Percentiles rank a stretch among this genome's conserved stretches.
Evolutionary conservation across 2,888 invertebrate species (phyloP).

Genomic region (Perizoma affinitatum): DNA sequence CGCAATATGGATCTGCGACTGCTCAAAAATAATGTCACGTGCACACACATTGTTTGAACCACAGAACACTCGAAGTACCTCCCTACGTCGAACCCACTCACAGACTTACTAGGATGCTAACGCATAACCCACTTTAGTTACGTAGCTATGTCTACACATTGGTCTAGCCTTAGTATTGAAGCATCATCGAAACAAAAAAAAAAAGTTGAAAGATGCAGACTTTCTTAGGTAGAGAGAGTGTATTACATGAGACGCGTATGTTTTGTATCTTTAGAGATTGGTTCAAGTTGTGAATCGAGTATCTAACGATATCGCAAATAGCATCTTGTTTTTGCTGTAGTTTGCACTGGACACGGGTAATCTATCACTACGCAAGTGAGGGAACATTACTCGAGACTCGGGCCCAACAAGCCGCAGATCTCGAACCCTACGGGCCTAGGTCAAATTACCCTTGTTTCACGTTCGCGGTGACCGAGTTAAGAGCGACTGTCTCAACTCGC

Average conservation of each 20-base stretch:
- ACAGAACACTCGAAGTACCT: too few relatives aligned
- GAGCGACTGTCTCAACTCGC: conserved; percentile 20
- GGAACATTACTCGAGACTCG: conserved; percentile 47
- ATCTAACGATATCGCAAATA: conserved; percentile 33
- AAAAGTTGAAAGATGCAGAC: not conserved
- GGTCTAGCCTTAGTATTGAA: not conserved
- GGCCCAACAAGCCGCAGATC: conserved; percentile 43
- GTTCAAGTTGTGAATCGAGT: conserved; percentile 19
- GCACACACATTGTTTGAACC: not conserved
- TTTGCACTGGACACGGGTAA: conserved; percentile 56
- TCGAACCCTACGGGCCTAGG: conserved; percentile 42
- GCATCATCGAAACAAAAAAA: not conserved
- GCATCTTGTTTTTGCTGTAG: conserved; percentile 49
- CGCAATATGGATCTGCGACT: conserved; percentile 52
- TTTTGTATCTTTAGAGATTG: conserved; percentile 11
- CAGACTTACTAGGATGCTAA: conserved; percentile 8
- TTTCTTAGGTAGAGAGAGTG: too few relatives aligned
- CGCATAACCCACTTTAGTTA: conserved; percentile 6
- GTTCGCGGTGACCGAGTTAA: conserved; percentile 25
- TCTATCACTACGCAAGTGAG: conserved; percentile 60
- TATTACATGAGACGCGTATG: not conserved
- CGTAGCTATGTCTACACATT: conserved; percentile 3
- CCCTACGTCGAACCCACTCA: not conserved
- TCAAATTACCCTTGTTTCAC: conserved; percentile 33
- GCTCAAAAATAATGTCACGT: conserved; percentile 45